phyloP scores from a whole-genome alignment of 2,888 invertebrate genomes.

The Fissipunctia ypsillon region DNA sequence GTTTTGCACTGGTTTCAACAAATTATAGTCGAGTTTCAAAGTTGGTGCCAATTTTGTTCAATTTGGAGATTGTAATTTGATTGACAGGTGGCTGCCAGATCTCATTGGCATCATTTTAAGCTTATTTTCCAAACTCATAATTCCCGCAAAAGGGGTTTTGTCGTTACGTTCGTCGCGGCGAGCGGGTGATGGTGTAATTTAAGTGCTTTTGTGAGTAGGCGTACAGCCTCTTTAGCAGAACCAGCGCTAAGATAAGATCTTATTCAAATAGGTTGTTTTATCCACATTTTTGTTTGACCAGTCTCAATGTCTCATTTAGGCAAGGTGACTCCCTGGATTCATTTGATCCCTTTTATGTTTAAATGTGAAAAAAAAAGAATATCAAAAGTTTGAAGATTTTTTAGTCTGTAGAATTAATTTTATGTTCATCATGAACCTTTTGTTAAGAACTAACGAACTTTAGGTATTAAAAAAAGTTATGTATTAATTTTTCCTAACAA shows the following conservation, averaged over 20 bases:
- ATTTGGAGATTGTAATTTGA: slow-evolving; percentile 66
- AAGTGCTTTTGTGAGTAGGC: slow-evolving; percentile 61
- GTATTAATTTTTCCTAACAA: background rate
- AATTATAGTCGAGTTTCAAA: slow-evolving; percentile 65
- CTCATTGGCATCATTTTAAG: slow-evolving; percentile 66
- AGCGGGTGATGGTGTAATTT: slow-evolving; percentile 57
- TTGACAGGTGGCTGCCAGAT: slow-evolving; percentile 65
- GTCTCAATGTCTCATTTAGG: background rate
- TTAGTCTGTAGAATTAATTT: background rate
- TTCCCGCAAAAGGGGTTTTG: slow-evolving; percentile 63
- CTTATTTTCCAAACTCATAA: slow-evolving; percentile 66
- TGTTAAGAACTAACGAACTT: background rate
- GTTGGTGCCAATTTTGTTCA: slow-evolving; percentile 66
- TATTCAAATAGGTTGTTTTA: slow-evolving; percentile 31
- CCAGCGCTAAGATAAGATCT: slow-evolving; percentile 31
- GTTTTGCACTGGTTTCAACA: slow-evolving; percentile 71
- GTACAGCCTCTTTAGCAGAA: slow-evolving; percentile 39
- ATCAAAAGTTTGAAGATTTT: background rate
- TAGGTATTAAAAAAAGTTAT: background rate
- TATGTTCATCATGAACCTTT: background rate
- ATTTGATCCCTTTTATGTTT: background rate
- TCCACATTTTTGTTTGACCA: slow-evolving; percentile 5
- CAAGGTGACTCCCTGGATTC: background rate
- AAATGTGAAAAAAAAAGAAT: background rate
- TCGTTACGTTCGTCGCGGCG: slow-evolving; percentile 46